Evolutionary conservation across 2,113 vertebrate species (phyloP).

Genomic region (Eonycteris spelaea): DNA sequence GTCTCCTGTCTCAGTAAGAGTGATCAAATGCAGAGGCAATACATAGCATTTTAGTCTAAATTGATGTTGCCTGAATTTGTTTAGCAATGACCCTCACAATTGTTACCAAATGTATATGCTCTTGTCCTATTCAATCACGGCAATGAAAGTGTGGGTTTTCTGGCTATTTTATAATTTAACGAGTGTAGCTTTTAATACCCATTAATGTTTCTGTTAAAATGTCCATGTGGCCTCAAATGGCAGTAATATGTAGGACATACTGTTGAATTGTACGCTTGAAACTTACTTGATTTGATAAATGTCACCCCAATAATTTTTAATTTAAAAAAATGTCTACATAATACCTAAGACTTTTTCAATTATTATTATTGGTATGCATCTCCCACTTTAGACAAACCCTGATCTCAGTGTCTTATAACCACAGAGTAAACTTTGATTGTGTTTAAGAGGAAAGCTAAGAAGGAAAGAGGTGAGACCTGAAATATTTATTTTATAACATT

Average conservation of each 20-base stretch:
- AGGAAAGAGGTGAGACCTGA: neutral
- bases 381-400: neutral
- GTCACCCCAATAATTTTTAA: no score
- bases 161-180: conserved; percentile 3
- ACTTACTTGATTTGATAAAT: no score
- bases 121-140: neutral
- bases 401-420: neutral
- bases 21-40: neutral
- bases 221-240: no score
- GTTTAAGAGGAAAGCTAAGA: neutral
- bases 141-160: neutral
- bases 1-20: neutral
- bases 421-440: conserved; percentile 39
- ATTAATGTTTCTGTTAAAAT: conserved; percentile 27
- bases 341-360: neutral
- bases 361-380: neutral
- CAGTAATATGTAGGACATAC: no score
- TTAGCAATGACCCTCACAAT: neutral
- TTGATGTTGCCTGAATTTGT: neutral
- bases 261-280: no score
- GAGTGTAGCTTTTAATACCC: neutral
- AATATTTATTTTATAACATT: conserved; percentile 9
- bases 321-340: neutral
- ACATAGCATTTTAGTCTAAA: neutral
- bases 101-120: neutral